A percentile compares a stretch with the other conserved stretches of the same genome.
These are phyloP conservation scores for Scaptomyza polygonia DNA, from an alignment of 2,888 invertebrate genomes.

Conservation along the genomic window DNA sequence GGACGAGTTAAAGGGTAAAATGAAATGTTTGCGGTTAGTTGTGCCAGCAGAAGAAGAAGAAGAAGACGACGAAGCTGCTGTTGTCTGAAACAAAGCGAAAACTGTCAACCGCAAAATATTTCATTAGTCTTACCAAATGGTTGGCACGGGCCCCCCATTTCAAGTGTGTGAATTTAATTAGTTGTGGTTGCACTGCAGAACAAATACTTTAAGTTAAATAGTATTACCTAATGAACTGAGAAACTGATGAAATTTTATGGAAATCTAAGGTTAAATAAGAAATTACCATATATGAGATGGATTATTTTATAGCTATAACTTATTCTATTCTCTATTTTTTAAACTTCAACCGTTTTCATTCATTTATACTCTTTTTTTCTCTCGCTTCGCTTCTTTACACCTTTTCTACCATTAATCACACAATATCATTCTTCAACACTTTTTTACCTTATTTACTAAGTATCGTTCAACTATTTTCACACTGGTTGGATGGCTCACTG, in stretches of 20 bases:
- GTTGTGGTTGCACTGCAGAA: background rate
- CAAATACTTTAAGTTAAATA: background rate
- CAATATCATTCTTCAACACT: background rate
- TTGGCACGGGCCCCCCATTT: background rate
- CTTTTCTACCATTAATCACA: background rate
- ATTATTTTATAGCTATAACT: too few species aligned
- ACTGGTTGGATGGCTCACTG: conserved; percentile 16
- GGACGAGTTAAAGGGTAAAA: background rate
- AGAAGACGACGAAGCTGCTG: conserved; percentile 6
- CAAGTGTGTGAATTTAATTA: conserved; percentile 4
- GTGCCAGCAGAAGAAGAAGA: background rate
- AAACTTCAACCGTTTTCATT: background rate
- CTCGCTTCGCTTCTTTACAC: background rate
- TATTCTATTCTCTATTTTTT: too few species aligned
- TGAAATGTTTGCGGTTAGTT: conserved; percentile 63
- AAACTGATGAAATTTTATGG: background rate
- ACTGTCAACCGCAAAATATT: conserved; percentile 52
- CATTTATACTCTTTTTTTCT: background rate
- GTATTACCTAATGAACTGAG: too few species aligned
- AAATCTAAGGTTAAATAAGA: too few species aligned
- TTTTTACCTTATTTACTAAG: conserved; percentile 7
- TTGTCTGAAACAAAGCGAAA: conserved; percentile 20
- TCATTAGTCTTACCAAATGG: conserved; percentile 44
- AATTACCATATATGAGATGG: too few species aligned
- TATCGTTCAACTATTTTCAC: conserved; percentile 12